phyloP scores from a whole-genome alignment of 2,888 invertebrate genomes.

The Mythimna albipuncta region DNA sequence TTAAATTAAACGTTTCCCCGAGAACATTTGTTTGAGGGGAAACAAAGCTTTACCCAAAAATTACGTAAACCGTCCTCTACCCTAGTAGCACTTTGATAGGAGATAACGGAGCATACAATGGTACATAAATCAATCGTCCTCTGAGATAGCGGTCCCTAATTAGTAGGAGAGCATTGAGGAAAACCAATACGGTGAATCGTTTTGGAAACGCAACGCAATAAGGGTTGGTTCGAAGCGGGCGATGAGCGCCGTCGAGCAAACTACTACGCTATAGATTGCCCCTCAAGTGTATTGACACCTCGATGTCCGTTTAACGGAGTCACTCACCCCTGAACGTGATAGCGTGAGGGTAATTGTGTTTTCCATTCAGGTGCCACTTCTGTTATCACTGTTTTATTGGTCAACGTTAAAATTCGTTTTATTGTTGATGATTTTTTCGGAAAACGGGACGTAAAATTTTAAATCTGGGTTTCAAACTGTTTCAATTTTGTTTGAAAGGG shows the following conservation, averaged over 20 bases:
- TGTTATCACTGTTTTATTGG: conserved; percentile 63
- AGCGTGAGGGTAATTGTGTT: conserved; percentile 67
- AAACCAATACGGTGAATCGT: conserved; percentile 62
- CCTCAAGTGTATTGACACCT: conserved; percentile 66
- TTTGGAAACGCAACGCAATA: conserved; percentile 67
- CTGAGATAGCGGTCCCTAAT: conserved; percentile 59
- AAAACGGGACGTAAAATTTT: conserved; percentile 21
- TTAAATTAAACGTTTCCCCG: conserved; percentile 47
- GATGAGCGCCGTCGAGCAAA: conserved; percentile 60
- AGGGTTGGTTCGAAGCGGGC: conserved; percentile 50
- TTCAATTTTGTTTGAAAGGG: conserved; percentile 26
- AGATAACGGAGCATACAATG: conserved; percentile 61
- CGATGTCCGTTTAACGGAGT: conserved; percentile 69
- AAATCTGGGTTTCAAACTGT: conserved; percentile 13
- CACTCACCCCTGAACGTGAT: conserved; percentile 70
- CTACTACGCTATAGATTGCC: conserved; percentile 67
- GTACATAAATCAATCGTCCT: conserved; percentile 59
- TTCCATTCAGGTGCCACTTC: conserved; percentile 58
- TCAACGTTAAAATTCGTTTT: conserved; percentile 57
- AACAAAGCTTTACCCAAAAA: conserved; percentile 57
- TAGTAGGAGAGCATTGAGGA: conserved; percentile 59
- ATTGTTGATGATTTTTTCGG: conserved; percentile 46
- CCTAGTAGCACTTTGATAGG: conserved; percentile 51
- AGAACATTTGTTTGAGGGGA: conserved; percentile 50
- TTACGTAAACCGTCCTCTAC: conserved; percentile 49